Evolutionary conservation across 2,888 invertebrate genomes (phyloP), one percentile per base, ranked within the genome.

Genomic region (Papilio protenor): DNA sequence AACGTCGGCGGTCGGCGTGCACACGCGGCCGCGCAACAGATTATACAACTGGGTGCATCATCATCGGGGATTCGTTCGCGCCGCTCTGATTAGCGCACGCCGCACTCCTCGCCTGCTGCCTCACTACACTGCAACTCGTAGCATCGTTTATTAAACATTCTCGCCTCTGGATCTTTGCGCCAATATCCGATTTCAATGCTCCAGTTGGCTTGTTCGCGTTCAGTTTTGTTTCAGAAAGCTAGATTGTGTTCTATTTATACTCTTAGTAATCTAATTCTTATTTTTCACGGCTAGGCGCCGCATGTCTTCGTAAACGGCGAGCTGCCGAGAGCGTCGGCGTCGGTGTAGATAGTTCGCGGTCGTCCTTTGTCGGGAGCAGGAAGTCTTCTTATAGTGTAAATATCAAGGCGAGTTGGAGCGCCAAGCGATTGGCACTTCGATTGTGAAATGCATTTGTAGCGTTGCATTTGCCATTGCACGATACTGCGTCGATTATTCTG

Each of bases 281-380:
- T 80, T 77, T 81, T 80, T 70, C 72, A 77, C 66, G 45, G 16
- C 73, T 61, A 40, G 3, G 14, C 72, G 59, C 45, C 5, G 6
- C 49, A 55, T 40, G 27, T 69, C 40, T 79, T 66, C 61, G 75
- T 80, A 79, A 80, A 80, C 80, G 81, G 83, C 81, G 80, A 81
- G 81, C 81, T 81, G 84, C 80, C 69, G 77, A 52, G 40, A 77
- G 55, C 21, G 72, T 66, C 23, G 55, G 47, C 55, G 72, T 66
- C 23, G 55, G 47, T 27, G 78, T 72, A 72, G 70, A 75, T 64
- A 75, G 74, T 80, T 83, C 82, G 87, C 79, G 80, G 89, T 83
- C 84, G 92, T 90, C 90, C 92, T 91, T 86, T 87, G 85, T 79
- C 82, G 81, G 83, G 83, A 90, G 87, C 92, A 94, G 94, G 94